A percentile compares a stretch with the other conserved stretches of the same genome.
Evolutionary conservation across 2,888 invertebrate genomes (phyloP).

Genomic region (Amiota mariae): DNA sequence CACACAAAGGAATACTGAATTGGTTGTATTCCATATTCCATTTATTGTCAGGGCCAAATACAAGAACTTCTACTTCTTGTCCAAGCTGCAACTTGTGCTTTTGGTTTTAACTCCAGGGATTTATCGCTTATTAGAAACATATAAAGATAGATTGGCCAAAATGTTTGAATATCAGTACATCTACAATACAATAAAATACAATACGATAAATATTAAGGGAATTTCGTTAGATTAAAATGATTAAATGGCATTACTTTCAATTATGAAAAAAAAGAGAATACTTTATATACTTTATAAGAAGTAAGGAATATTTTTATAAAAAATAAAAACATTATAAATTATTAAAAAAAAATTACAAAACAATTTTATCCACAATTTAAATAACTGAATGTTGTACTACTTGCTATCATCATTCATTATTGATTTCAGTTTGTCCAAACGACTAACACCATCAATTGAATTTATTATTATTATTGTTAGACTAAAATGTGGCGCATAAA

Average conservation of each 20-base stretch:
- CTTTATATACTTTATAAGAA: no score
- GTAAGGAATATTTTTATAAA: no score
- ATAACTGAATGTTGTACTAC: no score
- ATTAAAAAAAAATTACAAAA: no score
- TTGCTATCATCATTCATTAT: no score
- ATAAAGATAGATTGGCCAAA: slow-evolving; percentile 28
- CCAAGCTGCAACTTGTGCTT: slow-evolving; percentile 25
- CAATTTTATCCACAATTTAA: no score
- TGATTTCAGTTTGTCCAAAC: no score
- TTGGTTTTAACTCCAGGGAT: slow-evolving; percentile 40
- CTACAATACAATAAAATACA: background rate
- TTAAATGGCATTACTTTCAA: background rate
- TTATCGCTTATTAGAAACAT: slow-evolving; percentile 32
- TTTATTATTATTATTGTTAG: slow-evolving; percentile 7
- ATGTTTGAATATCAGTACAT: no score
- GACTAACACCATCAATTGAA: no score
- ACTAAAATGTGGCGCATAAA: slow-evolving; percentile 8
- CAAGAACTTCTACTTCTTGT: slow-evolving; percentile 8
- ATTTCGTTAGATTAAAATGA: background rate
- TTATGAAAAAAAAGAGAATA: no score
- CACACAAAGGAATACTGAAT: slow-evolving; percentile 29
- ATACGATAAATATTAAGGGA: no score
- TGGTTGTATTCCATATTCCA: slow-evolving; percentile 24
- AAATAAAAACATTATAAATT: no score
- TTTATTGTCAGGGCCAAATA: slow-evolving; percentile 22